Base-by-base conservation (phyloP, 2,888 invertebrate genomes). In the Spodoptera littoralis region DNA sequence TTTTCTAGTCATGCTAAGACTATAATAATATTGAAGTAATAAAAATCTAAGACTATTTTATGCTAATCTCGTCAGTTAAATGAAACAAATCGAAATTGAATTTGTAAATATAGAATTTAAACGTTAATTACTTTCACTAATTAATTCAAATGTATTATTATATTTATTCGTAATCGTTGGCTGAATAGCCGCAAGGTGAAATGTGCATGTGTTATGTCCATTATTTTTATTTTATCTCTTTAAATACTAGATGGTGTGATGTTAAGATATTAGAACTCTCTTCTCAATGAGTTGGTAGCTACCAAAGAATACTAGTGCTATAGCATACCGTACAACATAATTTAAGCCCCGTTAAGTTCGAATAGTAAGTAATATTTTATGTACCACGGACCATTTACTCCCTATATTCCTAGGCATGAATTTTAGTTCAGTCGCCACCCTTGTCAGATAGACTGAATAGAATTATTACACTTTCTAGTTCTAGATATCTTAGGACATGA, bases 371-470 rank as follows among this genome's bases (percentile, higher is more conserved):
- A 49, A 65, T 55, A 50, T 71, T 51, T 51, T 47, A 65, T 54
- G 49, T 47, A 66, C 27, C 56, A 53, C 63, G 58, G 58, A 53
- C 52, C 58, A 76, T 76, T 67, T 63, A 48, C 43, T 45, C 18
- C 22, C 24, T 59, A 48, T 58, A 70, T 64, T 62, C 27, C 52
- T 60, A 53, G 53, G 50, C 51, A 60, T 47, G 44, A 65, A 60
- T 66, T 64, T 57, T 13, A 30, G 46, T 55, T 51, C 50, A 18
- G 45, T 54, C 60, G 51, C 51, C 52, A 71, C 67, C 63, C 65
- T 66, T 64, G 57, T 68, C 77, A 68, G 44, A 70, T 64, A 68
- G 42, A 44, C 58, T 56, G 61, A 64, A 75, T 67, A 60, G 47
- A 46, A 59, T 53, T 60, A 70, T 56, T 67, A 62, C 61, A 12